Evolutionary conservation across 37 sponge, comb jelly and placozoan species (phyloP).

Genomic region (Spongilla lacustris): DNA sequence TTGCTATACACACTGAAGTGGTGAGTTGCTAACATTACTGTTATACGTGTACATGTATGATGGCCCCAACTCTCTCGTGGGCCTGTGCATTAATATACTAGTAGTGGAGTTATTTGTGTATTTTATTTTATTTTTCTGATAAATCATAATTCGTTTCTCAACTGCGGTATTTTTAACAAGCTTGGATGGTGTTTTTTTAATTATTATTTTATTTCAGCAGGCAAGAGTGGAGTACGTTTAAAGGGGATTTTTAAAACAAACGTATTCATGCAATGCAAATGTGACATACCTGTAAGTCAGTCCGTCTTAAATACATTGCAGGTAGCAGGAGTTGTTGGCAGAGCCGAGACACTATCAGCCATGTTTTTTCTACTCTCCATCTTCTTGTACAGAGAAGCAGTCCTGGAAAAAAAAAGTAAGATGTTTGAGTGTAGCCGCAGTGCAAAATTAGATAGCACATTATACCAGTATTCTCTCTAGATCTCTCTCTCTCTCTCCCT

Average conservation of each 20-base stretch:
- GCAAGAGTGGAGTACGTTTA: too few species aligned
- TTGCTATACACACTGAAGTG: neutral
- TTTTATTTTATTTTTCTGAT: too few species aligned
- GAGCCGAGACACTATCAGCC: constrained; percentile 85
- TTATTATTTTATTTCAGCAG: too few species aligned
- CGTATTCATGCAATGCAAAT: neutral
- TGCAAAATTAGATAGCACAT: neutral
- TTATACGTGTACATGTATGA: neutral
- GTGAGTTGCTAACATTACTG: neutral
- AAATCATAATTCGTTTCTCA: too few species aligned
- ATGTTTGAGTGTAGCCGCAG: neutral
- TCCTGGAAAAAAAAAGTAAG: constrained; percentile 7
- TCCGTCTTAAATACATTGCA: neutral
- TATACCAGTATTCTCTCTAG: neutral
- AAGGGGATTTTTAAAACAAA: too few species aligned
- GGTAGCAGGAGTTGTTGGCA: constrained; percentile 94
- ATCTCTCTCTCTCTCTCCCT: too few species aligned
- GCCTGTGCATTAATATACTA: too few species aligned
- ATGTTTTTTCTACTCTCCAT: constrained; percentile 78
- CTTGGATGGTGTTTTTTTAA: too few species aligned
- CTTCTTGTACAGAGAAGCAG: constrained; percentile 46
- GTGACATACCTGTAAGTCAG: too few species aligned
- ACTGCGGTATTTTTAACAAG: too few species aligned
- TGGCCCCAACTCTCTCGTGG: too few species aligned
- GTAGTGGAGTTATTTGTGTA: too few species aligned